Conservation (phyloP, 2,797 vertebrate species). For the Betta splendens region DNA sequence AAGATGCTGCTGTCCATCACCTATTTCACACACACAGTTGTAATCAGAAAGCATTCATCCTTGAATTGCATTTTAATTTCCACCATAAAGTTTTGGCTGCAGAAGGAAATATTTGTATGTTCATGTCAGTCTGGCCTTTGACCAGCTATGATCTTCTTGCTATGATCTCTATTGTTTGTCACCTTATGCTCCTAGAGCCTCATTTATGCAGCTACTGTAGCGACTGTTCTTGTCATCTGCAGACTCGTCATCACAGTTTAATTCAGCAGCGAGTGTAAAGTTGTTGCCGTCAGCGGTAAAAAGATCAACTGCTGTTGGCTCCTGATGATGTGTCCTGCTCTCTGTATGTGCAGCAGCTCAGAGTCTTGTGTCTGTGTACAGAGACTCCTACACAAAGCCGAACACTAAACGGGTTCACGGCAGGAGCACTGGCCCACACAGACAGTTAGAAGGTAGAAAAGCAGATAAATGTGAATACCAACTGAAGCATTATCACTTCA, state of each 20-base stretch:
- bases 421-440: slow-evolving; percentile 20
- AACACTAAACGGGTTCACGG: slow-evolving; percentile 3
- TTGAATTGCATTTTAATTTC: too few species aligned
- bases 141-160: too few species aligned
- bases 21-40: not conserved
- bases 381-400: slow-evolving; percentile 32
- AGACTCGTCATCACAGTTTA: slow-evolving; percentile 30
- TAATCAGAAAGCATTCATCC: too few species aligned
- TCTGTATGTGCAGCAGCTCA: slow-evolving; percentile 4
- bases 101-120: not conserved
- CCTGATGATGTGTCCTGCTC: not conserved
- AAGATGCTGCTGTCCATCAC: not conserved
- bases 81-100: not conserved
- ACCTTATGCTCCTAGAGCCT: slow-evolving; percentile 1
- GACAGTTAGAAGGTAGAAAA: slow-evolving; percentile 1
- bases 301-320: slow-evolving; percentile 15
- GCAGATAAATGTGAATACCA: not conserved
- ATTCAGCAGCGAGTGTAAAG: slow-evolving; percentile 20
- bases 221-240: not conserved
- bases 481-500: slow-evolving; percentile 1
- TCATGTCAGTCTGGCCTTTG: not conserved
- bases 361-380: slow-evolving; percentile 20
- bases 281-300: not conserved
- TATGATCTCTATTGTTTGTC: too few species aligned
- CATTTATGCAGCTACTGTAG: not conserved